These are phyloP conservation scores for Octopus sinensis DNA, from an alignment of 1,140 invertebrate species.

Conservation along the genomic window DNA sequence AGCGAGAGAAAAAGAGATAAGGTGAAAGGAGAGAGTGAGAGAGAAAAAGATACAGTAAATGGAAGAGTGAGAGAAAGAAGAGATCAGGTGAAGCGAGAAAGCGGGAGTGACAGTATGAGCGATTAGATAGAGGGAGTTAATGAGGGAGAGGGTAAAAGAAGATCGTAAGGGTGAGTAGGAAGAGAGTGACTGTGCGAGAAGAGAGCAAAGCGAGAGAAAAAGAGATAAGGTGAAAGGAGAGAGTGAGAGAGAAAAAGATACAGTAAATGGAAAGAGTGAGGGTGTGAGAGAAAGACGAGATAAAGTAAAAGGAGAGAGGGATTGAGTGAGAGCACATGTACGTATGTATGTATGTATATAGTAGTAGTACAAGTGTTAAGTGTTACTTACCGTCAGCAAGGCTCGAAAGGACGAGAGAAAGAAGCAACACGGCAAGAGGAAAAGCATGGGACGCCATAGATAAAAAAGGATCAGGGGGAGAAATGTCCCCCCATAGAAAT, in stretches of 20 bases:
- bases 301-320: too few relatives aligned
- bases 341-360: too few relatives aligned
- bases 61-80: neutral
- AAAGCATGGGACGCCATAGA: slow-evolving; percentile 12
- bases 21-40: neutral
- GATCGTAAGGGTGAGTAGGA: too few relatives aligned
- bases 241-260: slow-evolving; percentile 10
- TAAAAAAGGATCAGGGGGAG: neutral
- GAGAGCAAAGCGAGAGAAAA: neutral
- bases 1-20: slow-evolving; percentile 9
- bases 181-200: neutral
- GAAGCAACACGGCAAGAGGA: neutral
- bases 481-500: slow-evolving; percentile 2
- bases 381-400: slow-evolving; percentile 4
- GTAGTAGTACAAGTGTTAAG: too few relatives aligned
- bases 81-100: neutral
- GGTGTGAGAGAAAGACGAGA: neutral
- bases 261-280: neutral
- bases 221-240: neutral
- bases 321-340: too few relatives aligned
- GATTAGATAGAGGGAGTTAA: neutral
- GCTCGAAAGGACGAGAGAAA: slow-evolving; percentile 9
- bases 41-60: neutral
- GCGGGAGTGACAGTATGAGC: neutral
- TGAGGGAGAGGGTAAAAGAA: neutral